A percentile compares a stretch with the other conserved stretches of the same genome.
These are phyloP conservation scores for Caprella mutica DNA, from an alignment of 2,888 invertebrate species.

Conservation along the genomic window DNA sequence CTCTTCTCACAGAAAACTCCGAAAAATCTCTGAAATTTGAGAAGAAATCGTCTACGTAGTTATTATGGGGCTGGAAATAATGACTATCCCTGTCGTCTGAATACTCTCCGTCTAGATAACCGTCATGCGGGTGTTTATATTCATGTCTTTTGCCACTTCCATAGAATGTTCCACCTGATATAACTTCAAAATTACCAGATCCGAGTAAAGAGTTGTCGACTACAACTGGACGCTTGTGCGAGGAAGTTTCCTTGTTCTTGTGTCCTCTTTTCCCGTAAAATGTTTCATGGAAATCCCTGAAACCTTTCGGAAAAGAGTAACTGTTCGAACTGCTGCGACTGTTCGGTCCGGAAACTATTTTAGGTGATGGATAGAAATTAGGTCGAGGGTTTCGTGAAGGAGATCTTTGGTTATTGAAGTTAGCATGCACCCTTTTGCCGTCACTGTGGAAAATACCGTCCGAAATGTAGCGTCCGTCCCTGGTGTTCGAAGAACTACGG, in stretches of 20 bases:
- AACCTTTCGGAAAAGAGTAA: slow-evolving; percentile 7
- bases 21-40: slow-evolving; percentile 35
- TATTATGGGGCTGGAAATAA: slow-evolving; percentile 16
- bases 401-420: slow-evolving; percentile 10
- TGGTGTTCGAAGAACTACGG: too few species aligned
- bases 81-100: slow-evolving; percentile 13
- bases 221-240: slow-evolving; percentile 4
- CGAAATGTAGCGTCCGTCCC: too few species aligned
- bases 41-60: slow-evolving; percentile 33
- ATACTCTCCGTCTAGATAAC: slow-evolving; percentile 20
- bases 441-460: slow-evolving; percentile 14
- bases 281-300: slow-evolving; percentile 24
- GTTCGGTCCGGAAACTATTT: slow-evolving; percentile 6
- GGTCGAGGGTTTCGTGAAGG: slow-evolving; percentile 3
- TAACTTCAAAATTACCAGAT: slow-evolving; percentile 35
- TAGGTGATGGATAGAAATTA: slow-evolving; percentile 9
- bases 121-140: slow-evolving; percentile 16
- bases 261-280: slow-evolving; percentile 16
- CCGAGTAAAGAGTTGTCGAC: slow-evolving; percentile 32
- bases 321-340: slow-evolving; percentile 10
- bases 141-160: slow-evolving; percentile 13
- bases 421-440: slow-evolving; percentile 20
- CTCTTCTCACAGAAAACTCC: slow-evolving; percentile 30
- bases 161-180: slow-evolving; percentile 34
- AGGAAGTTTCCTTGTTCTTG: background rate